These are phyloP conservation scores for Hippocampus barbouri DNA, from an alignment of 2,113 vertebrate species.

Conservation along the genomic window DNA sequence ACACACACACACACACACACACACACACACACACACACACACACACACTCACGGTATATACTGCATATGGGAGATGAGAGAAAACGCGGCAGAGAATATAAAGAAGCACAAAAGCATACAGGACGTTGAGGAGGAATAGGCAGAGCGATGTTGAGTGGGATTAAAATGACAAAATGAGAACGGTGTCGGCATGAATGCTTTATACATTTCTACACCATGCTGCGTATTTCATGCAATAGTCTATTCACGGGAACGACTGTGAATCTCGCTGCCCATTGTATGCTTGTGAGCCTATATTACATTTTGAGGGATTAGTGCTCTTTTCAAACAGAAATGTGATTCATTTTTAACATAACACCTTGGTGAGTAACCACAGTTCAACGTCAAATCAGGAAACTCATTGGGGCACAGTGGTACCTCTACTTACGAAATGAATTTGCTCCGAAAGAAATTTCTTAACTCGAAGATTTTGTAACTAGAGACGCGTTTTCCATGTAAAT, in stretches of 20 bases:
- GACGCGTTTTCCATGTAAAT: no score
- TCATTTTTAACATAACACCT: background rate
- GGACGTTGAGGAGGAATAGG: background rate
- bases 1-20: constrained; percentile 2
- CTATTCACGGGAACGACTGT: background rate
- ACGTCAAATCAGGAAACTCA: background rate
- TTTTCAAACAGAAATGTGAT: background rate
- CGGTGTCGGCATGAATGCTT: constrained; percentile 11
- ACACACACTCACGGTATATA: constrained; percentile 23
- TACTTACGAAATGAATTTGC: no score
- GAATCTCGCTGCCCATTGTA: background rate
- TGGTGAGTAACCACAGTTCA: background rate
- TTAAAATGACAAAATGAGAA: constrained; percentile 21
- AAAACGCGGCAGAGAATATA: constrained; percentile 29
- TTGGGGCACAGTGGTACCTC: background rate
- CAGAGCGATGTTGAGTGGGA: constrained; percentile 21
- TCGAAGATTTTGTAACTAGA: no score
- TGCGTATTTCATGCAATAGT: background rate
- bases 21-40: background rate
- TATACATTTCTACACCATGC: constrained; percentile 2
- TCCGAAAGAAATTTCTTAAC: no score
- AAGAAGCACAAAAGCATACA: constrained; percentile 16
- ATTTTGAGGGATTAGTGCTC: background rate
- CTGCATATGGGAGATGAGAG: constrained; percentile 39
- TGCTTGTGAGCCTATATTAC: background rate